Evolutionary conservation across 2,888 invertebrate genomes (phyloP), one percentile per base, ranked within the genome.

Genomic region (Slavum lentiscoides): DNA sequence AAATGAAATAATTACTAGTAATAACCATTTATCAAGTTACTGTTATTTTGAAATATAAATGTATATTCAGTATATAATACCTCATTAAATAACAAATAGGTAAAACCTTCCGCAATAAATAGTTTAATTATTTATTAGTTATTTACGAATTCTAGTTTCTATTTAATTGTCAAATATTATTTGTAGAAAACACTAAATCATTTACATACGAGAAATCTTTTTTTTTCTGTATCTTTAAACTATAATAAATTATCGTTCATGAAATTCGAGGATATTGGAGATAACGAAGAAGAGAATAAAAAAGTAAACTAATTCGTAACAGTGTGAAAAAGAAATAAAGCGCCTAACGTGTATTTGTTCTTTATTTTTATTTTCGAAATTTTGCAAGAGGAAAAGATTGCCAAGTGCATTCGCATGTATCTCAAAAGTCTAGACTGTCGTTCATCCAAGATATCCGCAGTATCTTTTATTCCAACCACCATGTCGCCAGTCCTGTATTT

Each of bases 361-460:
- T 21, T n/a, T 23, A 8, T 37, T 58, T 64, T 43, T 59, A 49
- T 61, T 49, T 67, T 69, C 43, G 70, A 70, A 55, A 23, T 49
- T 49, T 13, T n/a, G 23, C 53, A 30, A 23, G 15, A 58, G 39
- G 43, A 72, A 72, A 66, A 70, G 70, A 80, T 80, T 80, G 80
- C 72, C 72, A 80, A 80, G 72, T 80, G 72, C 64, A 72, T 72
- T 72, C 72, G 58, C 72, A 64, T 80, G 80, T 80, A 80, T 72
- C 55, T 72, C 64, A 80, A 80, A 80, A 72, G 72, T 72, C 64
- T 80, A 80, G 80, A 72, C 72, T 80, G 80, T 80, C 80, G 64
- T 80, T 80, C 80, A 64, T 55, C 64, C 70, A 17, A 80, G 80
- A 72, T 72, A 72, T 72, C 80, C 69, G 62, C 58, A 58, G 72